Base-by-base conservation (phyloP, 1,140 invertebrate genomes). In the Meteorus sp. region DNA sequence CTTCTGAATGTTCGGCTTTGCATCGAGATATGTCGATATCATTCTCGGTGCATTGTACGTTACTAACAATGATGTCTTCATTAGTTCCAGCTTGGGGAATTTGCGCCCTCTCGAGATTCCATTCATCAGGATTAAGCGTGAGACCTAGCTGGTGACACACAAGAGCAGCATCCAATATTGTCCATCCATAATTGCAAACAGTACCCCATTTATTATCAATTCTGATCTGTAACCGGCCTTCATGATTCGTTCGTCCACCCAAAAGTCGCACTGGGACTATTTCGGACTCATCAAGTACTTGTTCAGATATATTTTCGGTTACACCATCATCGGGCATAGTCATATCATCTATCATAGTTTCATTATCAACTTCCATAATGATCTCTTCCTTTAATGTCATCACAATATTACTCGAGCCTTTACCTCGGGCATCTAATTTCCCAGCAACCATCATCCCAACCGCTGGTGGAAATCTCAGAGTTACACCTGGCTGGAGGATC, bases 401-500 rank as follows among this genome's bases (percentile, higher is more conserved):
- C 43, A 85, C 81, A 54, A 91, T 92, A 67, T 91, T 88, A 65
- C 87, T 89, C 0, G 89, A 89, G 20, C 85, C 80, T 53, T 85
- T 85, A 0, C 92, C 92, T 64, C 87, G 82, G 1, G 92, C 92
- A 66, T 95, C 91, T 27, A 98, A 74, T 71, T 89, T 88, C 3
- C 95, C 95, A 31, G 94, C 93, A 2, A 98, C 89, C 89, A 99
- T 95, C 84, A 99, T 95, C 11, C 97, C 97, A 37, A 98, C 89
- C 27, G 92, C 89, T 41, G 95, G 89, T 44, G 92, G 89, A 79
- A 94, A 94, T 62, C 86, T 86, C 2, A 99, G 79, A 0, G 87
- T 91, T 0, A 96, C 94, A 0, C 94, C 95, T 1, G 93, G 88
- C 33, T 93, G 86, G 9, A 98, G 80, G 0, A 89, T 90, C 7